phyloP scores from a whole-genome alignment of 2,797 vertebrate genomes.

The Gymnocypris eckloni region DNA sequence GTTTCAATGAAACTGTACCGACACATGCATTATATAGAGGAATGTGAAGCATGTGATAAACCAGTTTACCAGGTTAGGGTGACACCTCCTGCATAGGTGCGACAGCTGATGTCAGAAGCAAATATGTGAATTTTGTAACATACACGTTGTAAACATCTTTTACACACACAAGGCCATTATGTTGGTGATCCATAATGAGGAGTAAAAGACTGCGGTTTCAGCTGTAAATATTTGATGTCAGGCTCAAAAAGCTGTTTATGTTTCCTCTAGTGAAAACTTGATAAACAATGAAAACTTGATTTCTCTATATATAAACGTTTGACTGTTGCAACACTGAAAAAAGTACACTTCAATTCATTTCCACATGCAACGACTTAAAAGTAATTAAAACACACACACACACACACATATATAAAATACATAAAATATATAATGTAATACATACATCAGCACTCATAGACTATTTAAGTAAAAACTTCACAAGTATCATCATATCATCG shows the following conservation, averaged over 20 bases:
- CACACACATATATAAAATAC: too few species aligned
- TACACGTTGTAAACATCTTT: neutral
- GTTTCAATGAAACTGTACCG: constrained; percentile 75
- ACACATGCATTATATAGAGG: constrained; percentile 64
- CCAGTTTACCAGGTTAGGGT: constrained; percentile 75
- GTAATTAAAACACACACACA: too few species aligned
- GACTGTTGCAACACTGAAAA: neutral
- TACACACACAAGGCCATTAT: neutral
- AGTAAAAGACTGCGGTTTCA: constrained; percentile 1
- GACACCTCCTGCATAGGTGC: constrained; percentile 58
- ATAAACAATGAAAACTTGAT: neutral
- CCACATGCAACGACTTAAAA: neutral
- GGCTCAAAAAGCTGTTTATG: neutral
- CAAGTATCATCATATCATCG: neutral
- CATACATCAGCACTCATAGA: too few species aligned
- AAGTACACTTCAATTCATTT: neutral
- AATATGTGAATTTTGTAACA: neutral
- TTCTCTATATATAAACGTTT: neutral
- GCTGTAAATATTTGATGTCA: neutral
- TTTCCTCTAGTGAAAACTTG: neutral
- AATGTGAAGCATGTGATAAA: constrained; percentile 78
- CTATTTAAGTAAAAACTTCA: too few species aligned
- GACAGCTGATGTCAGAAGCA: constrained; percentile 47
- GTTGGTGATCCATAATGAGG: neutral
- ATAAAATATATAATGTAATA: too few species aligned